These are phyloP conservation scores for Apis cerana DNA, from an alignment of 1,140 invertebrate genomes.

Conservation along the genomic window DNA sequence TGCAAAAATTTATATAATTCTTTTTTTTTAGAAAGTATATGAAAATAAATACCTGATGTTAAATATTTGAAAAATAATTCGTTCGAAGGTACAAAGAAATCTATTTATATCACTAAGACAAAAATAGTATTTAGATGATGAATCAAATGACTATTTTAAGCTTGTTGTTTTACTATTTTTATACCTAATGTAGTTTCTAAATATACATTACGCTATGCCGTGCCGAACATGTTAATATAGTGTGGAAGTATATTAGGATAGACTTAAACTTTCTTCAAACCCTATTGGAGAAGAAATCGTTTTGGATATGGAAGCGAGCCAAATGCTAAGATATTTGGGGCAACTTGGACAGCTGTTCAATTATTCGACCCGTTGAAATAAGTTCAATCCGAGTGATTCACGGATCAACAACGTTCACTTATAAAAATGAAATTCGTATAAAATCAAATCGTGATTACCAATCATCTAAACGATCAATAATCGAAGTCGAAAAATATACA, in stretches of 20 bases:
- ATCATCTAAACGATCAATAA: no score
- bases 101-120: no score
- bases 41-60: no score
- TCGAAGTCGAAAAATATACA: background rate
- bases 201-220: background rate
- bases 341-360: background rate
- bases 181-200: no score
- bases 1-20: no score
- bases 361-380: background rate
- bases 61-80: no score
- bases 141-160: no score
- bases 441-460: background rate
- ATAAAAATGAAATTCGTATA: no score
- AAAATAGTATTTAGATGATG: no score
- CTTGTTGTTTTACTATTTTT: background rate
- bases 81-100: no score
- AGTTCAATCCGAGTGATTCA: background rate
- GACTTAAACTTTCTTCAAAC: background rate
- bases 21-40: no score
- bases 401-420: background rate
- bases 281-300: conserved; percentile 8
- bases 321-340: conserved; percentile 2
- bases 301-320: background rate
- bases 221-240: background rate
- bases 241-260: background rate